Percentiles rank a stretch among this genome's conserved stretches.
These are phyloP conservation scores for Tetragonisca angustula DNA, from an alignment of 2,888 invertebrate species.

Conservation along the genomic window DNA sequence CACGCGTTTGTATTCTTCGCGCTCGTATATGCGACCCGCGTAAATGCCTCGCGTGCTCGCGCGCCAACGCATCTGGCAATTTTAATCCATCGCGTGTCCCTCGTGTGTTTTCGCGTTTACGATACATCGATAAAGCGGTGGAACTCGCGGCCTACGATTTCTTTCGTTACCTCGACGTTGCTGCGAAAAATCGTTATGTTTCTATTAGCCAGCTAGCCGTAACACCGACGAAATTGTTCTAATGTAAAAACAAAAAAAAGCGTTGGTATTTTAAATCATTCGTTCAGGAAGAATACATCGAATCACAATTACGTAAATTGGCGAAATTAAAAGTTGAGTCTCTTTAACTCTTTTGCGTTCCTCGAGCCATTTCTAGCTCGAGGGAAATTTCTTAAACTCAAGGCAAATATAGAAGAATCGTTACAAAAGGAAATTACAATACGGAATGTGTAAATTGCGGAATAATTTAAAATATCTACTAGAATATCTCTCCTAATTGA, in stretches of 20 bases:
- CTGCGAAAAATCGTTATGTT: neutral
- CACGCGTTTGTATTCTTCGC: slow-evolving; percentile 12
- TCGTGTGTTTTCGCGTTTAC: slow-evolving; percentile 22
- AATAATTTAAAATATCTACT: too few relatives aligned
- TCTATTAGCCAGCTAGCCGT: slow-evolving; percentile 1
- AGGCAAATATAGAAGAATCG: too few relatives aligned
- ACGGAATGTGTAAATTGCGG: too few relatives aligned
- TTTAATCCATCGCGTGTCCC: slow-evolving; percentile 39
- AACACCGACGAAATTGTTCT: neutral
- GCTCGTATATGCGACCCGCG: slow-evolving; percentile 1
- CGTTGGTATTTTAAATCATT: neutral
- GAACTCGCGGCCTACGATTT: neutral
- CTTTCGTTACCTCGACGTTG: neutral
- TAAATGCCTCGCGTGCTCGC: slow-evolving; percentile 13
- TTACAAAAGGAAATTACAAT: too few relatives aligned
- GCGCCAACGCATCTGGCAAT: slow-evolving; percentile 28
- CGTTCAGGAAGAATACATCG: neutral
- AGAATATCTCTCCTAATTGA: too few relatives aligned
- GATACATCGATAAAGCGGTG: slow-evolving; percentile 32
- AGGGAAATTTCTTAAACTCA: too few relatives aligned
- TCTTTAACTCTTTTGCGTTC: too few relatives aligned
- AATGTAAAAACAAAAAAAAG: neutral
- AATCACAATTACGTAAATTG: neutral
- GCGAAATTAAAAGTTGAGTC: neutral
- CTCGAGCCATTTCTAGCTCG: too few relatives aligned